Evolutionary conservation across 2,797 vertebrate genomes (phyloP).

Genomic region (Pseudopleuronectes americanus): DNA sequence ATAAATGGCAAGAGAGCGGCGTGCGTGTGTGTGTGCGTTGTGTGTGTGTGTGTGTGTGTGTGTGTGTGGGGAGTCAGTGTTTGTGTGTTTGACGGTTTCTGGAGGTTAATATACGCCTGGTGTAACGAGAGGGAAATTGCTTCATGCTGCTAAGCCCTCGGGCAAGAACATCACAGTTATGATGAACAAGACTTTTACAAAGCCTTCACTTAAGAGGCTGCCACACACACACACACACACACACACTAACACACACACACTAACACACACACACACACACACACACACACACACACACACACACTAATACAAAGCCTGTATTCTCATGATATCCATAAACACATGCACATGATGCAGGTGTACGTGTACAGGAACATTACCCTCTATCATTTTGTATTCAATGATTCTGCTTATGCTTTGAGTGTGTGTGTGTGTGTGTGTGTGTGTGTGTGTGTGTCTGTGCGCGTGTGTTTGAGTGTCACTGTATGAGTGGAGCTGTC

Average conservation of each 20-base stretch:
- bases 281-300: conserved; percentile 34
- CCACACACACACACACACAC: conserved; percentile 36
- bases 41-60: conserved; percentile 60
- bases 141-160: conserved; percentile 71
- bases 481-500: conserved; percentile 68
- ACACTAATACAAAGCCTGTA: conserved; percentile 4
- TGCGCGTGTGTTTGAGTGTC: conserved; percentile 28
- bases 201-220: conserved; percentile 70
- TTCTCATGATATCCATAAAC: conserved; percentile 27
- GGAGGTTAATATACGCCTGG: conserved; percentile 74
- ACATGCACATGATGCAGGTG: conserved; percentile 11
- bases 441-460: conserved; percentile 18
- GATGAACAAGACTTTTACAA: conserved; percentile 78
- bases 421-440: conserved; percentile 12
- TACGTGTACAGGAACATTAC: conserved; percentile 31
- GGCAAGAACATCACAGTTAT: conserved; percentile 77
- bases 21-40: conserved; percentile 42
- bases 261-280: conserved; percentile 32
- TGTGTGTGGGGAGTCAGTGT: conserved; percentile 49
- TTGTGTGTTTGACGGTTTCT: conserved; percentile 54
- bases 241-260: conserved; percentile 13
- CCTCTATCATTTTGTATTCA: conserved; percentile 47
- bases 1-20: conserved; percentile 64
- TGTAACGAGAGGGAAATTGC: conserved; percentile 79
- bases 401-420: conserved; percentile 16